Conservation (phyloP, 2,113 vertebrate species). For the Stegastes partitus region DNA sequence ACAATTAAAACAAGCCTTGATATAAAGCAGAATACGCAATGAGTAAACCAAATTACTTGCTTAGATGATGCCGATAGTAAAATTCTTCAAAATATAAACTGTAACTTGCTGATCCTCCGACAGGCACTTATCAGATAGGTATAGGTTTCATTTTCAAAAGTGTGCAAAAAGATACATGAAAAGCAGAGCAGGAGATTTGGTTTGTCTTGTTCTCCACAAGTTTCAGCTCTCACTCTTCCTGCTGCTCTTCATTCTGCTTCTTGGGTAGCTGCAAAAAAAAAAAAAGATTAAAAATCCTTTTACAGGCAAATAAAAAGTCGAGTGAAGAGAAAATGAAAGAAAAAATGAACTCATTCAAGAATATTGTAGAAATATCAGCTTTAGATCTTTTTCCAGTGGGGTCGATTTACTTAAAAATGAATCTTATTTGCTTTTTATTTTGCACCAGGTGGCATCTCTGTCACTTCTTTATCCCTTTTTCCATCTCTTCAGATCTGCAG, state of each 20-base stretch:
- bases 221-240: constrained; percentile 76
- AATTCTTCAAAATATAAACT: constrained; percentile 50
- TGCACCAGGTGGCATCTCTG: too few species aligned
- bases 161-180: constrained; percentile 66
- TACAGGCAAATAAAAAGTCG: too few species aligned
- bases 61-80: constrained; percentile 37
- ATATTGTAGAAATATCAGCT: too few species aligned
- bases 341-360: too few species aligned
- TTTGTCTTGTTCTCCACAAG: constrained; percentile 35
- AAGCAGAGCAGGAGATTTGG: constrained; percentile 53
- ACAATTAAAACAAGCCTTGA: constrained; percentile 26
- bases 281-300: background rate
- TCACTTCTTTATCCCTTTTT: too few species aligned
- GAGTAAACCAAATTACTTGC: constrained; percentile 44
- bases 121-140: constrained; percentile 78
- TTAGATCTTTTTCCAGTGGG: too few species aligned
- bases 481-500: too few species aligned
- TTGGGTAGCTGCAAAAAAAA: constrained; percentile 74
- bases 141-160: constrained; percentile 40
- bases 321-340: too few species aligned
- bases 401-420: too few species aligned
- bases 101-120: constrained; percentile 59
- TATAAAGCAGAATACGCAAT: constrained; percentile 45
- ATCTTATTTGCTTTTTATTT: too few species aligned
- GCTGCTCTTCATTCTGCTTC: constrained; percentile 84